These are phyloP conservation scores for Sympetrum striolatum DNA, from an alignment of 2,888 invertebrate genomes.

Conservation along the genomic window DNA sequence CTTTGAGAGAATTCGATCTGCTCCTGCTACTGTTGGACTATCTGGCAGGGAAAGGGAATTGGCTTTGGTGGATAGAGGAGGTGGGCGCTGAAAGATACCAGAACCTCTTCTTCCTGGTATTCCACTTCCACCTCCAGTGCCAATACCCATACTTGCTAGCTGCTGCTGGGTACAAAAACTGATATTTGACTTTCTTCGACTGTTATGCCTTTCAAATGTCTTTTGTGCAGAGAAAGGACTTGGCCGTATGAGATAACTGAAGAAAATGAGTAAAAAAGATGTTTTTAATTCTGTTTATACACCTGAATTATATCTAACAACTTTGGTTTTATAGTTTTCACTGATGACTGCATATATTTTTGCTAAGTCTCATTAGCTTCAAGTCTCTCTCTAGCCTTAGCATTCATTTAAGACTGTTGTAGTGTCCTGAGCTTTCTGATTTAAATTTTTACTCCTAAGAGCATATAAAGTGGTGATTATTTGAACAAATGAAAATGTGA, in stretches of 20 bases:
- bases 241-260: conserved; percentile 88
- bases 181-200: conserved; percentile 87
- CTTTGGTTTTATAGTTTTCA: too few relatives aligned
- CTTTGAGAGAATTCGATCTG: conserved; percentile 86
- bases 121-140: conserved; percentile 61
- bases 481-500: too few relatives aligned
- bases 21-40: conserved; percentile 57
- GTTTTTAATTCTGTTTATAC: background rate
- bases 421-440: too few relatives aligned
- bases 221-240: conserved; percentile 95
- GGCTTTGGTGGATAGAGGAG: conserved; percentile 83
- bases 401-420: too few relatives aligned
- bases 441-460: too few relatives aligned
- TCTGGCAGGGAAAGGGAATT: conserved; percentile 89
- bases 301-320: too few relatives aligned
- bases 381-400: too few relatives aligned
- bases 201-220: conserved; percentile 92
- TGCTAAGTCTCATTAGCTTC: too few relatives aligned
- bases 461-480: too few relatives aligned
- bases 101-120: conserved; percentile 65
- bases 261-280: conserved; percentile 51
- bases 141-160: conserved; percentile 59
- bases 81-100: conserved; percentile 72
- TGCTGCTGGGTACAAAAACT: conserved; percentile 86
- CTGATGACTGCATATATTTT: too few relatives aligned